A percentile compares a stretch with the other conserved stretches of the same genome.
phyloP scores from a whole-genome alignment of 2,888 invertebrate species.

The Idaea straminata region DNA sequence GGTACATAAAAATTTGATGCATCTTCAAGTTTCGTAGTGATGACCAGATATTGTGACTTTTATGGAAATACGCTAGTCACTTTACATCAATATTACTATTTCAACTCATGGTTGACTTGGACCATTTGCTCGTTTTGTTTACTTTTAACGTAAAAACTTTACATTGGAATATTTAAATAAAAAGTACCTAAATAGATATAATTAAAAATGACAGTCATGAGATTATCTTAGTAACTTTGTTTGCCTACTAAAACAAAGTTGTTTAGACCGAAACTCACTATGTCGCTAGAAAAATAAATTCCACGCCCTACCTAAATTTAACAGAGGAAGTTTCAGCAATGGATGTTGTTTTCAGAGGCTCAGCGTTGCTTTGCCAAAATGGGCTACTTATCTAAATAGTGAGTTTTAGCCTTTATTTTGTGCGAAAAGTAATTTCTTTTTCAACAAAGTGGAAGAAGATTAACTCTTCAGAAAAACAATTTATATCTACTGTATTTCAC shows the following conservation, averaged over 20 bases:
- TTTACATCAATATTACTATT: no score
- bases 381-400: neutral
- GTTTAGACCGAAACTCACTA: neutral
- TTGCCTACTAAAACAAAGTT: neutral
- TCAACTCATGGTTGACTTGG: no score
- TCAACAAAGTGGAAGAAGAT: neutral
- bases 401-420: neutral
- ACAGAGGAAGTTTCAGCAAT: neutral
- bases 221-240: neutral
- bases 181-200: neutral
- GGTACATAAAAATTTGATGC: no score
- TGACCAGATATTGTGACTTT: no score
- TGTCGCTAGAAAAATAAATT: neutral
- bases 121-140: no score
- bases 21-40: no score
- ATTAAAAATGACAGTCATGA: neutral
- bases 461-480: conserved; percentile 1
- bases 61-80: no score
- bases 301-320: neutral
- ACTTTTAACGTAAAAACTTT: neutral
- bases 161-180: neutral
- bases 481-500: neutral
- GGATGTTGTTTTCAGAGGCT: neutral
- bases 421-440: neutral
- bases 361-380: neutral